A percentile compares a stretch with the other conserved stretches of the same genome.
Evolutionary conservation across 2,888 invertebrate species (phyloP).

Genomic region (Platycnemis pennipes): DNA sequence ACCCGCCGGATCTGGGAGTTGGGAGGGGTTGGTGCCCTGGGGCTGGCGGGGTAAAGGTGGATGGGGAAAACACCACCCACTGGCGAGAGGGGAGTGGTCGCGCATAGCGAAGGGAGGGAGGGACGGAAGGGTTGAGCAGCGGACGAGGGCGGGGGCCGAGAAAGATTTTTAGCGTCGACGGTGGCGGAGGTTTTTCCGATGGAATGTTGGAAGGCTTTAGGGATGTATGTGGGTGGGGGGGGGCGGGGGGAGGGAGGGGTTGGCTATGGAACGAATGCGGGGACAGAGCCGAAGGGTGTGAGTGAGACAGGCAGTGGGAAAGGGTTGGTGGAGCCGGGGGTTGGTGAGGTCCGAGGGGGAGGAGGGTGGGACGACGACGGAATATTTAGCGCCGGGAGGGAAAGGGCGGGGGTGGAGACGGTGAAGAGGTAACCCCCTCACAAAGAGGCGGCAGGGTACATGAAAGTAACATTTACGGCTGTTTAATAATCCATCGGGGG

Average conservation of each 20-base stretch:
- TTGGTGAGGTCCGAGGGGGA: not conserved
- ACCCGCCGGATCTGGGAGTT: not conserved
- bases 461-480: conserved; percentile 38
- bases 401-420: not conserved
- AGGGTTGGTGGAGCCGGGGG: not conserved
- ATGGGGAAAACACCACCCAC: not conserved
- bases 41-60: not conserved
- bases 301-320: not conserved
- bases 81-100: not conserved
- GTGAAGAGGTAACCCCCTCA: not conserved
- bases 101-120: not conserved
- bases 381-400: not conserved
- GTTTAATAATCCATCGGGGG: conserved; percentile 38
- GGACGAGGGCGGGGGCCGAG: not conserved
- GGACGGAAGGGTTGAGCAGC: not conserved
- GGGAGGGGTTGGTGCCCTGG: not conserved
- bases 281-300: too few relatives aligned
- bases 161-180: not conserved
- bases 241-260: not conserved
- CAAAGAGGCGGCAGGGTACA: not conserved
- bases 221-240: not conserved
- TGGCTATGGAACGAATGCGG: not conserved
- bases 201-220: not conserved
- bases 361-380: not conserved
- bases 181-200: not conserved